These are phyloP conservation scores for Potamilus streckersoni DNA, from an alignment of 1,140 invertebrate genomes.

Conservation along the genomic window DNA sequence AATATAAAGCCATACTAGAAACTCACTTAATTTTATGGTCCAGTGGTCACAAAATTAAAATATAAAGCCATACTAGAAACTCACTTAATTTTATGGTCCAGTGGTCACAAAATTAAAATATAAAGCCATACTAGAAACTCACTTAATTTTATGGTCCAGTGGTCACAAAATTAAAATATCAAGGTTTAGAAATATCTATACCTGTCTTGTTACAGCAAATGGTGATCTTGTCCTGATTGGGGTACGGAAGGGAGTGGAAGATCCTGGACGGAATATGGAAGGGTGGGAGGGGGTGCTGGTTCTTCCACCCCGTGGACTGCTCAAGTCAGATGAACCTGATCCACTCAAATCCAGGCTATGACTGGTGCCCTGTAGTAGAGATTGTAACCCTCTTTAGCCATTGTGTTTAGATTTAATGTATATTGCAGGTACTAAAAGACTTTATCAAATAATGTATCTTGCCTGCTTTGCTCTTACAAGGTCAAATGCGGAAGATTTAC, in stretches of 20 bases:
- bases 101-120: no score
- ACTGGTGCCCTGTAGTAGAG: slow-evolving; percentile 15
- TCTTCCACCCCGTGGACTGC: slow-evolving; percentile 22
- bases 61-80: no score
- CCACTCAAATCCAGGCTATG: slow-evolving; percentile 32
- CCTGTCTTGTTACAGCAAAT: slow-evolving; percentile 48
- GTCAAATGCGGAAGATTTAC: no score
- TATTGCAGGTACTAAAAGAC: background rate
- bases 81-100: no score
- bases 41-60: no score
- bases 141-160: no score
- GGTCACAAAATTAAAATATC: no score
- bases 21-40: no score
- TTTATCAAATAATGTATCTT: background rate
- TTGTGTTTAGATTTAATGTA: background rate
- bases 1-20: no score
- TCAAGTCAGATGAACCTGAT: slow-evolving; percentile 23
- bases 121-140: no score
- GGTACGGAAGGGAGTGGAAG: slow-evolving; percentile 12
- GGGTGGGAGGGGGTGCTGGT: slow-evolving; percentile 38
- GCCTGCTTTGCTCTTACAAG: no score
- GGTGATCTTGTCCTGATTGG: slow-evolving; percentile 44
- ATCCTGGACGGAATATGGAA: slow-evolving; percentile 15
- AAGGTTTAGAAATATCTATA: slow-evolving; percentile 10
- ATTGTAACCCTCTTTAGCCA: background rate